Evolutionary conservation across 92 coral and sea anemone genomes (phyloP).

Genomic region (Bergia puertoricense): DNA sequence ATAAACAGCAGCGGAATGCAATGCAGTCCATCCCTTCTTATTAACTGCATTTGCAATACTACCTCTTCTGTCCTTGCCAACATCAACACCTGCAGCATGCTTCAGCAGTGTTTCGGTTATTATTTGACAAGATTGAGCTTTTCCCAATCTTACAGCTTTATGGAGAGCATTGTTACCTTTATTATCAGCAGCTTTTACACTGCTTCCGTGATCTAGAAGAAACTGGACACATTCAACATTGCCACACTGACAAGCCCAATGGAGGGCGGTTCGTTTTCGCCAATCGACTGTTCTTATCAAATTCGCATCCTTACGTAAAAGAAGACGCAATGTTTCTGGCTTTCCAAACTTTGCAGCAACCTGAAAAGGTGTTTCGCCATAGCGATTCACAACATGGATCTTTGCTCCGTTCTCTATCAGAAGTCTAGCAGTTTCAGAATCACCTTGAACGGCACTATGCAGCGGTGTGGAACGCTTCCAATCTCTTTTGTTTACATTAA

Average conservation of each 20-base stretch:
- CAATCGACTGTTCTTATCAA: not conserved
- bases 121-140: not conserved
- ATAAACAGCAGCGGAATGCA: not conserved
- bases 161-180: constrained; percentile 16
- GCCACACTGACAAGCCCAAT: not conserved
- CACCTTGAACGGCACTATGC: not conserved
- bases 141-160: not conserved
- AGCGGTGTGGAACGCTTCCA: not conserved
- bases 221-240: too few species aligned
- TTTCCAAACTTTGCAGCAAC: constrained; percentile 14
- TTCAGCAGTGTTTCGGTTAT: not conserved
- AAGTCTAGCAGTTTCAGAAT: too few species aligned
- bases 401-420: not conserved
- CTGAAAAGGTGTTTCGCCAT: not conserved
- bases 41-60: too few species aligned
- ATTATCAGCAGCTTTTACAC: not conserved
- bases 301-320: not conserved
- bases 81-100: not conserved
- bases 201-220: not conserved
- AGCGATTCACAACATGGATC: not conserved
- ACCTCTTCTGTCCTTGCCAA: not conserved
- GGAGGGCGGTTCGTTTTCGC: too few species aligned
- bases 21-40: too few species aligned
- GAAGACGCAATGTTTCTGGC: too few species aligned
- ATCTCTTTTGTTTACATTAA: constrained; percentile 1